Base-by-base conservation (phyloP, 2,888 invertebrate species). In the Hesperia comma region DNA sequence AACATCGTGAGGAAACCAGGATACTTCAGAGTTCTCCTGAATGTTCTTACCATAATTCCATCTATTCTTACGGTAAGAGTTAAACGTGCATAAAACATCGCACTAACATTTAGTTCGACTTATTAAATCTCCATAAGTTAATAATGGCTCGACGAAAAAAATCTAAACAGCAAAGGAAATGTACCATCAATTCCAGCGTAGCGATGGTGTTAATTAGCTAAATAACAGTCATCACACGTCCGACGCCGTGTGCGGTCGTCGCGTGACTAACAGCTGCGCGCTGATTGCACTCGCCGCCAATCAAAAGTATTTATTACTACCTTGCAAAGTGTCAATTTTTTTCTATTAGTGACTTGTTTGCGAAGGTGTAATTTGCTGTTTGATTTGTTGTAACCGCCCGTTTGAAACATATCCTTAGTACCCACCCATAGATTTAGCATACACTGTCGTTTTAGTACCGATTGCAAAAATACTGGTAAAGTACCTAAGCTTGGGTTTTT, bases 171-270 rank as follows among this genome's bases (percentile, higher is more conserved):
- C 70, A 68, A 60, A 69, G 68, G 69, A 74, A 73, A 72, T 72
- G 64, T 70, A 71, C 69, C 75, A 72, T 75, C 73, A 68, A 69
- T 62, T 41, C 19, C 7, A 62, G 54, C 41, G 32, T 58, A 6
- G 53, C 17, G 17, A 53, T 63, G 67, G 72, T 68, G 82, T 82
- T 80, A 83, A 84, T 86, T 84, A 83, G 78, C 79, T 80, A 80
- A 80, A 86, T 84, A 81, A 81, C 80, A 77, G 82, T 87, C 80
- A 78, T 70, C 74, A 70, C 83, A 79, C 85, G 86, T 85, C 84
- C 73, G 71, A 68, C 74, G 72, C 70, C 78, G 78, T 84, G 90
- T 86, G 90, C 85, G 90, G 89, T 81, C 88, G 70, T 86, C 75
- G 87, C 90, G 89, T 88, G 89, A 85, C 89, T 88, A 85, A 72